Evolutionary conservation across 2,888 invertebrate species (phyloP), one percentile per base, ranked within the genome.

Genomic region (Acleris laterana): DNA sequence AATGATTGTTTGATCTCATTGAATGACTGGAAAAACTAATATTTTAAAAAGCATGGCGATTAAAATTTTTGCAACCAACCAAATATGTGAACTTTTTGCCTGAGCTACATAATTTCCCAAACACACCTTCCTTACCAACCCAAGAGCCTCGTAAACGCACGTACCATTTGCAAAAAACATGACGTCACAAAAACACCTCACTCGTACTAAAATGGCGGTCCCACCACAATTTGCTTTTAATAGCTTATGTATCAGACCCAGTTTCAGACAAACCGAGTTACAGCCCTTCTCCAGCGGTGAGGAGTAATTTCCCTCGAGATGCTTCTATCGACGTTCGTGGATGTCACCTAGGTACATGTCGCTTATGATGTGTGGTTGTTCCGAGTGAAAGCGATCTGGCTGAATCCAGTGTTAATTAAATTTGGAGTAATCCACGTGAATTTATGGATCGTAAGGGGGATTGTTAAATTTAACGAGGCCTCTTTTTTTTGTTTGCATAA

Each of bases 261-360:
- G 74, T 71, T 67, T 69, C 69, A 53, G 68, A 74, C 77, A 74
- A 76, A 81, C 81, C 72, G 60, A 74, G 76, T 79, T 79, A 81
- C 71, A 69, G 74, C 68, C 60, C 64, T 60, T 49, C 50, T 58
- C 57, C 51, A 51, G 22, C 42, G 68, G 76, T 72, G 78, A 81
- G 82, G 77, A 81, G 78, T 85, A 83, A 85, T 86, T 86, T 85
- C 86, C 86, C 86, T 61, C 42, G 85, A 84, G 85, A 80, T 75
- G 74, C 63, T 32, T 74, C 77, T 84, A 86, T 86, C 81, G 86
- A 84, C 84, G 74, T 70, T 72, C 76, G 60, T 71, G 50, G 44
- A 59, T 66, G 66, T 66, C 61, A 57, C 48, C 55, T 56, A 51
- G 50, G 49, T 61, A 56, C 50, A 42, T 25, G 16, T 42, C 51